phyloP scores from a whole-genome alignment of 2,113 vertebrate genomes.

The Miniopterus natalensis region DNA sequence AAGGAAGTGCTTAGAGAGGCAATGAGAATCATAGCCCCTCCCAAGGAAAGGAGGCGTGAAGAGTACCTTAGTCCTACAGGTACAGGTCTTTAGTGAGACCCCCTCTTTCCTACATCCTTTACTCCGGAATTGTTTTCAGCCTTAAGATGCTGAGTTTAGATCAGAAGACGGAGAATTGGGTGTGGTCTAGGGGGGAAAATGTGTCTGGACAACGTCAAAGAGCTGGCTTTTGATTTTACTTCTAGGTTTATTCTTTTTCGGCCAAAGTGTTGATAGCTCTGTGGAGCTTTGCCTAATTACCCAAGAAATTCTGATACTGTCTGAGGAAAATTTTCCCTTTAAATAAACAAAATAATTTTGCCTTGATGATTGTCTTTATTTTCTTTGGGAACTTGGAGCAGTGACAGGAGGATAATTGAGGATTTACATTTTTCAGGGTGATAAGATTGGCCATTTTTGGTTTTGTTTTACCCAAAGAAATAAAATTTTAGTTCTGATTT shows the following conservation, averaged over 20 bases:
- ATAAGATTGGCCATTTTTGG: neutral
- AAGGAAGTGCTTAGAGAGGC: neutral
- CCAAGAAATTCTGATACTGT: neutral
- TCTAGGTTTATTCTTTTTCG: neutral
- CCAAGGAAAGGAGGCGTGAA: neutral
- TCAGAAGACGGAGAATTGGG: neutral
- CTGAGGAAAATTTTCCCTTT: constrained; percentile 18
- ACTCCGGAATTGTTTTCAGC: neutral
- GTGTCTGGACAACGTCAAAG: neutral
- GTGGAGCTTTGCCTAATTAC: neutral
- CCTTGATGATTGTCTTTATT: constrained; percentile 8
- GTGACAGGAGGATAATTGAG: neutral
- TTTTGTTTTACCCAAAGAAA: constrained; percentile 18
- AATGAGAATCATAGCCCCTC: neutral
- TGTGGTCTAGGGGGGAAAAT: neutral
- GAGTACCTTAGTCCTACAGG: neutral
- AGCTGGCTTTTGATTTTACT: neutral
- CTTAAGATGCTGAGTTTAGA: neutral
- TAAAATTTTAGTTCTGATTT: neutral
- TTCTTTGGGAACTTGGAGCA: neutral
- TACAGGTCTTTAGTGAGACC: neutral
- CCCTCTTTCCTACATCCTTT: neutral
- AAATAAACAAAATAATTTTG: constrained; percentile 60
- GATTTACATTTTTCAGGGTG: neutral
- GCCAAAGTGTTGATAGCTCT: neutral